Evolutionary conservation across 1,140 invertebrate species (phyloP).

Genomic region (Gryon sp.): DNA sequence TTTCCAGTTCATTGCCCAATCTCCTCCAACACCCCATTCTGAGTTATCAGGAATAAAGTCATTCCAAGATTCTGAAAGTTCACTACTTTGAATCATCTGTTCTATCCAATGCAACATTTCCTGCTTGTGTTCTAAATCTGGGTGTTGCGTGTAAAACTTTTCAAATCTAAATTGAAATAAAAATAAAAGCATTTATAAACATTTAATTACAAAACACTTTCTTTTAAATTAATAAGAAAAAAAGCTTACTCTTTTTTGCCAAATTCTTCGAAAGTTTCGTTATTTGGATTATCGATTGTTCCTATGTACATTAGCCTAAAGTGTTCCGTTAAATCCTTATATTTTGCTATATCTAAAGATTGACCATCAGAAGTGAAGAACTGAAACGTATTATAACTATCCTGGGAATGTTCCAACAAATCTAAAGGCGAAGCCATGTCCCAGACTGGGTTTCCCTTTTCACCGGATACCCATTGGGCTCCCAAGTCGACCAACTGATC

Average conservation of each 20-base stretch:
- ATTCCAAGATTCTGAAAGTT: slow-evolving; percentile 23
- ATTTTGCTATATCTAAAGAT: background rate
- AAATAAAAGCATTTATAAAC: background rate
- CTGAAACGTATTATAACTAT: background rate
- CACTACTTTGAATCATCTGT: background rate
- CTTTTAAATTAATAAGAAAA: background rate
- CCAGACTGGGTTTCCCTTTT: slow-evolving; percentile 27
- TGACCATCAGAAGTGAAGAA: slow-evolving; percentile 17
- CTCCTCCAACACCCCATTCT: slow-evolving; percentile 24
- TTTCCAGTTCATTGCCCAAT: slow-evolving; percentile 44
- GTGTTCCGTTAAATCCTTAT: background rate
- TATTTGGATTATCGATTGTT: background rate
- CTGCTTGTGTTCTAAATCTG: slow-evolving; percentile 19
- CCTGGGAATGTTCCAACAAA: slow-evolving; percentile 9
- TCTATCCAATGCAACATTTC: slow-evolving; percentile 9
- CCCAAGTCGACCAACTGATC: slow-evolving; percentile 16
- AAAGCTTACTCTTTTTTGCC: slow-evolving; percentile 20
- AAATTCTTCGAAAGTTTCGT: slow-evolving; percentile 11
- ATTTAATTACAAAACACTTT: too few relatives aligned
- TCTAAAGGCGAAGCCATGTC: slow-evolving; percentile 35
- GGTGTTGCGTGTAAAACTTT: slow-evolving; percentile 17
- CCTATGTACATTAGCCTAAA: background rate
- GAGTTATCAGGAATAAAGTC: background rate
- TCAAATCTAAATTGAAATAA: slow-evolving; percentile 21
- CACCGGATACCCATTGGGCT: slow-evolving; percentile 33